Conservation (phyloP, 92 coral and sea anemone species). For the Epizoanthus fatuus region DNA sequence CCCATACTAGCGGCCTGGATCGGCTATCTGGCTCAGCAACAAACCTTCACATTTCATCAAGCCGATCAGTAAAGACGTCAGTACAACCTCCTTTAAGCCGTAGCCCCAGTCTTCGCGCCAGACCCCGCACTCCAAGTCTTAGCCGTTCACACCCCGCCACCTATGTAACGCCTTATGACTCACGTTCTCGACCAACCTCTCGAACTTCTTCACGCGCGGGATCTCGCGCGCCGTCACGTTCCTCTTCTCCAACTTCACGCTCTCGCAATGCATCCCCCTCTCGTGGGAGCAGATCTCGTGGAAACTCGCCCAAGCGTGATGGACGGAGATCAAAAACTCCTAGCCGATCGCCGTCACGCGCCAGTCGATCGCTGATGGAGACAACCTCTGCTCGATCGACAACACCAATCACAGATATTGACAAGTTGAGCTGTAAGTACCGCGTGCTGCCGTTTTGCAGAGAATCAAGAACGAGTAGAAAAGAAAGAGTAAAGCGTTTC, state of each 20-base stretch:
- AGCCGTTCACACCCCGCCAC: slow-evolving; percentile 98
- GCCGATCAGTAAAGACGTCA: slow-evolving; percentile 59
- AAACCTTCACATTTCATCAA: slow-evolving; percentile 59
- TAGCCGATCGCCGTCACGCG: slow-evolving; percentile 61
- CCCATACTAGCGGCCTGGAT: slow-evolving; percentile 50
- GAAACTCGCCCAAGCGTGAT: slow-evolving; percentile 60
- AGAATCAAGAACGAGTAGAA: background rate
- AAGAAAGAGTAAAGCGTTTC: background rate
- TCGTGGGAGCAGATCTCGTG: slow-evolving; percentile 66
- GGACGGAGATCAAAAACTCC: slow-evolving; percentile 47
- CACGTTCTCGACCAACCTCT: slow-evolving; percentile 88
- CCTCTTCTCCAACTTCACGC: slow-evolving; percentile 80
- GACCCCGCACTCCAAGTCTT: slow-evolving; percentile 90
- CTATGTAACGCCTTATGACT: slow-evolving; percentile 88
- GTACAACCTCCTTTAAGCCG: slow-evolving; percentile 73
- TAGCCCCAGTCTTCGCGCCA: slow-evolving; percentile 83
- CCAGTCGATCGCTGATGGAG: slow-evolving; percentile 52
- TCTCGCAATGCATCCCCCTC: slow-evolving; percentile 84
- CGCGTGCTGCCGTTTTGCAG: no score
- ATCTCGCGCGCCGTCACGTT: slow-evolving; percentile 75
- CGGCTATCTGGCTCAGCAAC: slow-evolving; percentile 56
- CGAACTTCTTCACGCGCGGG: slow-evolving; percentile 88
- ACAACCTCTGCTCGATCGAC: slow-evolving; percentile 39
- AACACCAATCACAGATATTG: slow-evolving; percentile 42
- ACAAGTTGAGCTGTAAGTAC: slow-evolving; percentile 38